Conservation (phyloP, 2,888 invertebrate genomes). For the Rhaphigaster nebulosa region DNA sequence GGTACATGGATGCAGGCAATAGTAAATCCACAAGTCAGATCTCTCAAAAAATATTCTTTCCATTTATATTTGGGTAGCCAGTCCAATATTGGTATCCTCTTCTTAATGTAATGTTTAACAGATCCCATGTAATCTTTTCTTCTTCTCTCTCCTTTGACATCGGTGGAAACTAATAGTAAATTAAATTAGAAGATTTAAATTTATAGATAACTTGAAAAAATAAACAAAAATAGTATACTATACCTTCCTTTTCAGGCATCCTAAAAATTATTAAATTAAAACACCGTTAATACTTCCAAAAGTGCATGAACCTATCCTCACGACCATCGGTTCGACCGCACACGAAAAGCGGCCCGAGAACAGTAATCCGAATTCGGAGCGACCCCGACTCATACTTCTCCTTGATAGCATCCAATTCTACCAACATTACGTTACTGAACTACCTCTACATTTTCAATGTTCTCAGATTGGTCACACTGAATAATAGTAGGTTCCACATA, state of each 20-base stretch:
- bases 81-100: conserved; percentile 73
- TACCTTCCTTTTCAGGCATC: conserved; percentile 31
- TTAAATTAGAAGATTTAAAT: not conserved
- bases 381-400: conserved; percentile 15
- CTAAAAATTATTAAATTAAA: not conserved
- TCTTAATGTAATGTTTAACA: conserved; percentile 30
- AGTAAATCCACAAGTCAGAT: conserved; percentile 86
- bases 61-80: conserved; percentile 79
- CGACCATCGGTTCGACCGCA: not conserved
- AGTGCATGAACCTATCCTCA: not conserved
- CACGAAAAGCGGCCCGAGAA: not conserved
- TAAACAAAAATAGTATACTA: not conserved
- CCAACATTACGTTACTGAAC: not conserved
- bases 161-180: not conserved
- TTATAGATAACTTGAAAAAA: not conserved
- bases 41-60: conserved; percentile 76
- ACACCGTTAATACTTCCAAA: not conserved
- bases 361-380: not conserved
- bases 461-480: not conserved
- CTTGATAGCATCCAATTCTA: not conserved
- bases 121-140: not conserved
- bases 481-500: conserved; percentile 26
- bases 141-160: not conserved
- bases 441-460: not conserved
- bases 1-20: conserved; percentile 91